These are phyloP conservation scores for Triops cancriformis DNA, from an alignment of 1,140 invertebrate species.

Conservation along the genomic window DNA sequence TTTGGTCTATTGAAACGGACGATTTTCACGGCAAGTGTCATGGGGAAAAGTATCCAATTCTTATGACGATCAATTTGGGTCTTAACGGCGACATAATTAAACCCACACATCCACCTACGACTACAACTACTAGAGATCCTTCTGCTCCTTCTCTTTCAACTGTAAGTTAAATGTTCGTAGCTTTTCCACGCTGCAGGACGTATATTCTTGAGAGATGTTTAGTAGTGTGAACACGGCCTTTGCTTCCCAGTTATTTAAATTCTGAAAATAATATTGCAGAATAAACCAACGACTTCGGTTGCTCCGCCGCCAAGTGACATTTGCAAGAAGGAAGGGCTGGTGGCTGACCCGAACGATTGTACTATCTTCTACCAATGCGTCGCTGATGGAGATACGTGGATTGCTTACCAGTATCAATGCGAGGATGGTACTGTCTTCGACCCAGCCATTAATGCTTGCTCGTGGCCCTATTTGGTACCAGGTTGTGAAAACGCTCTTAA, in stretches of 20 bases:
- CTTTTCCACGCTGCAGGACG: too few relatives aligned
- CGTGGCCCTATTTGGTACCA: conserved; percentile 28
- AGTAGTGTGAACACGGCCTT: too few relatives aligned
- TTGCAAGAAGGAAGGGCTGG: conserved; percentile 34
- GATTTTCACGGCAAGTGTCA: conserved; percentile 38
- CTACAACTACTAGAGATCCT: conserved; percentile 18
- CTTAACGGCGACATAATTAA: conserved; percentile 30
- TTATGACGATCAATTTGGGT: conserved; percentile 29
- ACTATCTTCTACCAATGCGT: conserved; percentile 34
- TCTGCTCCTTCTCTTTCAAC: neutral
- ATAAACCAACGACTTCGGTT: conserved; percentile 11
- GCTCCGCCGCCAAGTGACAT: conserved; percentile 27
- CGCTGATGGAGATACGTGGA: conserved; percentile 22
- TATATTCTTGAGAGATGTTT: too few relatives aligned
- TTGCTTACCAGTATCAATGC: conserved; percentile 27
- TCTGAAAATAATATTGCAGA: neutral
- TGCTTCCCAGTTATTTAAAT: neutral
- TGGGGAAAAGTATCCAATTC: conserved; percentile 28
- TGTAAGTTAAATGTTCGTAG: too few relatives aligned
- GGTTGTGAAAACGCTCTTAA: conserved; percentile 26
- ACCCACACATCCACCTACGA: conserved; percentile 15
- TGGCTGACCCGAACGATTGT: conserved; percentile 33
- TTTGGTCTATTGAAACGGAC: conserved; percentile 46
- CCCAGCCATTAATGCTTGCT: conserved; percentile 27
- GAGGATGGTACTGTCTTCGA: conserved; percentile 31